phyloP scores from a whole-genome alignment of 1,140 invertebrate genomes.

The Drosophila sp. region DNA sequence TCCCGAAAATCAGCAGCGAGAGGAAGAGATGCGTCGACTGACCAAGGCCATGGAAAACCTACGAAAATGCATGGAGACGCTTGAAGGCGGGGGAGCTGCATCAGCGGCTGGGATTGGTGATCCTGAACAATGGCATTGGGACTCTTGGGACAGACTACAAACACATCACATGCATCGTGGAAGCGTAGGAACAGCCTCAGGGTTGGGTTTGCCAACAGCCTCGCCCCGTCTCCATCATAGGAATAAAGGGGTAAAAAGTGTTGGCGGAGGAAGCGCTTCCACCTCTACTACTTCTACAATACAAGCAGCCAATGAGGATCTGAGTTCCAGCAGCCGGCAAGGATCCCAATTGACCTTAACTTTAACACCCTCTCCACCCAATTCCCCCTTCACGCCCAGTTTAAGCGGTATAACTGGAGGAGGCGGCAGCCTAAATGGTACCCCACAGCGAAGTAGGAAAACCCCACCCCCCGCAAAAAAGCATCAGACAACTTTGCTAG shows the following conservation, averaged over 20 bases:
- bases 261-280: conserved; percentile 27
- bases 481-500: conserved; percentile 84
- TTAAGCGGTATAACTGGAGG: conserved; percentile 54
- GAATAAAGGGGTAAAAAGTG: conserved; percentile 48
- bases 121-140: conserved; percentile 91
- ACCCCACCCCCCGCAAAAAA: conserved; percentile 91
- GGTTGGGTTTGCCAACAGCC: conserved; percentile 42
- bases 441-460: conserved; percentile 62
- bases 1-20: conserved; percentile 86
- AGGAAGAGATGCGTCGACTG: conserved; percentile 92
- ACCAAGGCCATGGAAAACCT: conserved; percentile 93
- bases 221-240: conserved; percentile 72
- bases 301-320: conserved; percentile 42
- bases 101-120: conserved; percentile 72
- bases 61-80: conserved; percentile 83
- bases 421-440: conserved; percentile 62
- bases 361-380: conserved; percentile 79
- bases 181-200: conserved; percentile 66
- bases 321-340: conserved; percentile 39
- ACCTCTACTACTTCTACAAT: conserved; percentile 34
- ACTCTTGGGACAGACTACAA: conserved; percentile 93
- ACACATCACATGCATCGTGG: conserved; percentile 82
- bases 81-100: conserved; percentile 39
- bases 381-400: conserved; percentile 82
- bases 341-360: conserved; percentile 69